Evolutionary conservation across 2,888 invertebrate genomes (phyloP), one percentile per base, ranked within the genome.

Genomic region (Dicycla oo): DNA sequence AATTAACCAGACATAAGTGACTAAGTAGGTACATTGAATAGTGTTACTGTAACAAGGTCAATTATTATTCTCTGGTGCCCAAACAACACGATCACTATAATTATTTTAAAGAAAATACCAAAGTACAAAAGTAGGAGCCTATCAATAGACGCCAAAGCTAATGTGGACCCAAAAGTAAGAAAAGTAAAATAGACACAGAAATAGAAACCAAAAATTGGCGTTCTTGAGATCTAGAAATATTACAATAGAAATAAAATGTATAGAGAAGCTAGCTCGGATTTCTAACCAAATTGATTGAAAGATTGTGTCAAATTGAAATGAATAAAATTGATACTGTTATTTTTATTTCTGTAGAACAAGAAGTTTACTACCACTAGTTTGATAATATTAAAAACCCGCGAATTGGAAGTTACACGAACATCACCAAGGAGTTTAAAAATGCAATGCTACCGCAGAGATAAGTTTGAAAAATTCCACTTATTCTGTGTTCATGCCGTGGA

Each of bases 221-320:
- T 30, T 61, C 26, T 26, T 53, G 0, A 15, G 7, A 53, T 5
- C 8, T 20, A 54, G 43, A 23, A 43, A 23, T n/a, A 34, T 15
- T 69, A 11, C n/a, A 43, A 43, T 10, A 11, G 45, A 69, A 49
- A 74, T 38, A 20, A 54, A 49, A 34, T 18, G 49, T 11, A 11
- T 11, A 60, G 5, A 34, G 15, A 65, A 54, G 38, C 40, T 45
- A 45, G 34, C 4, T 49, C 10, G 38, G 2, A 30, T 47, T 53
- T 30, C 20, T 61, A 30, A 49, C 49, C 26, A 30, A 74, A 62
- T 62, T 57, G 43, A 61, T 30, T 26, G 8, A 7, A 49, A 51
- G 20, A 45, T 63, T 73, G 11, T 40, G 26, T 40, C 47, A 43
- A 65, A 65, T 54, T 49, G 15, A 61, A 40, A 56, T 47, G 8